These are phyloP conservation scores for Choreutis nemorana DNA, from an alignment of 2,888 invertebrate genomes.

Conservation along the genomic window DNA sequence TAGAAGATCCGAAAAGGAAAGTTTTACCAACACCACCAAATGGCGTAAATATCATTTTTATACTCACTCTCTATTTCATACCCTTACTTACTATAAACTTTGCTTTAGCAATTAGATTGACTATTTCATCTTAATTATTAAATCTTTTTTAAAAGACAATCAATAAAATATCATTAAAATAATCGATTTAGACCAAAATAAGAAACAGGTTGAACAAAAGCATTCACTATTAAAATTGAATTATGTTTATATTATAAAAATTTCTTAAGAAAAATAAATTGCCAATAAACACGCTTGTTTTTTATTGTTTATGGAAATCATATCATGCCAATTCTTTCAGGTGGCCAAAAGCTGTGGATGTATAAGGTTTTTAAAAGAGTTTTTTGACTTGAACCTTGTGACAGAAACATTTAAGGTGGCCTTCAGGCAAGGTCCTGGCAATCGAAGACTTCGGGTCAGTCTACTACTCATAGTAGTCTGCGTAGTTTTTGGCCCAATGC, in stretches of 20 bases:
- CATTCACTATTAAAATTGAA: too few relatives aligned
- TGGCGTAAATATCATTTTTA: slow-evolving; percentile 3
- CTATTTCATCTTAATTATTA: too few relatives aligned
- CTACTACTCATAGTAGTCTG: slow-evolving; percentile 81
- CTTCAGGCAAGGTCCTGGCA: slow-evolving; percentile 76
- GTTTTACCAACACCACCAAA: slow-evolving; percentile 25
- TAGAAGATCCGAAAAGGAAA: slow-evolving; percentile 69
- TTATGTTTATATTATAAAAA: too few relatives aligned
- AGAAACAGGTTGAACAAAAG: too few relatives aligned
- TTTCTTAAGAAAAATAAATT: too few relatives aligned
- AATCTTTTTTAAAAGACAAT: too few relatives aligned
- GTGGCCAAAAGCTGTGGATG: slow-evolving; percentile 18
- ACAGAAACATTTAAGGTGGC: slow-evolving; percentile 80
- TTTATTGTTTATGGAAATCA: slow-evolving; percentile 1
- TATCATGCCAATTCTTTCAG: slow-evolving; percentile 18
- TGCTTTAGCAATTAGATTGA: too few relatives aligned
- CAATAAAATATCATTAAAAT: too few relatives aligned
- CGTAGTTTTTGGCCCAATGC: slow-evolving; percentile 84
- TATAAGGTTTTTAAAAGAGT: slow-evolving; percentile 63
- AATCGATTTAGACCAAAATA: too few relatives aligned
- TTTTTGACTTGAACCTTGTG: slow-evolving; percentile 78
- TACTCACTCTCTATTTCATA: not conserved
- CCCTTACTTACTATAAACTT: not conserved
- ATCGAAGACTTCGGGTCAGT: slow-evolving; percentile 74
- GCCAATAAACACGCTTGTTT: not conserved